Base-by-base conservation (phyloP, 2,113 vertebrate genomes). In the Nibea coibor region DNA sequence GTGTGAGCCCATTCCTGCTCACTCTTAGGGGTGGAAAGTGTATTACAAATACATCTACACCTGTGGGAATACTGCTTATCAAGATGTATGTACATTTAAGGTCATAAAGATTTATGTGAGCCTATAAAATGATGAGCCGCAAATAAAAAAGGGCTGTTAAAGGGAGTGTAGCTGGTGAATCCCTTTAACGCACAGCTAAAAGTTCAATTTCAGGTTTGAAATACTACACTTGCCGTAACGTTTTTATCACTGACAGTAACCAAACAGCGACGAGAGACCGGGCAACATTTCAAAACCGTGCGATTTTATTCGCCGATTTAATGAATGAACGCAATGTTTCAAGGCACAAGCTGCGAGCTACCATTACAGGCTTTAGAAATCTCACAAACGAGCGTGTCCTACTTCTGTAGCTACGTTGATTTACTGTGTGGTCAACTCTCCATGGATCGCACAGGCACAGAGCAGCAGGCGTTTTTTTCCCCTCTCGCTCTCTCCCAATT, bases 381-480 rank as follows among this genome's bases (percentile, higher is more conserved):
- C 22, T 3, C 15, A 10, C 19, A 78, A 59, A 68, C 65, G 54
- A 61, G 54, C 12, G 42, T 83, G 81, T 59, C 73, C 84, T 72
- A 77, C 62, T 82, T 81, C 22, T 57, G 78, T 43, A 28, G 8
- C 39, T 26, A 58, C 71, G 69, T 86, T 86, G 59, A 74, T 89
- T 84, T 79, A 82, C 72, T 48, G 79, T 68, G 45, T 85, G 78
- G 80, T 81, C 74, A 81, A 84, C 77, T 81, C 10, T 71, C 51
- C 53, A 62, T 16, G 47, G 67, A 70, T 66, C 67, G 67, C 35
- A 62, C 6, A 0, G 22, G 17, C 76, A 4, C 24, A 26, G 24
- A 2, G 24, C 24, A 5, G 48, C 70, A 69, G 59, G 78, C 83
- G 72, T 80, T 35, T 77, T 80, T 42, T 77, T 72, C 24, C 24